A percentile compares a stretch with the other conserved stretches of the same genome.
These are phyloP conservation scores for Cerastis rubricosa DNA, from an alignment of 2,888 invertebrate species.

Conservation along the genomic window DNA sequence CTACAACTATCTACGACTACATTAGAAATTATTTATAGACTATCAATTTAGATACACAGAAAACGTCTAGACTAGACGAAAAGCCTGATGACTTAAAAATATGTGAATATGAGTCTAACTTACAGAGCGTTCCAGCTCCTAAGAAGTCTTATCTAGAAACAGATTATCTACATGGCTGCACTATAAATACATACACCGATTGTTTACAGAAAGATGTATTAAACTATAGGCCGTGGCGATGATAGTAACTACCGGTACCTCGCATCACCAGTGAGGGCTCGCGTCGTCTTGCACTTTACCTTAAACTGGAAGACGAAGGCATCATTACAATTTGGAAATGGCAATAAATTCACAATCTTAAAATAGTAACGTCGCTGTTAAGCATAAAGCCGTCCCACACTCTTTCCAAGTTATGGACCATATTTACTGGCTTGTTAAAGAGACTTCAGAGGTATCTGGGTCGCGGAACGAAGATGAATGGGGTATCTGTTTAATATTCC, in stretches of 20 bases:
- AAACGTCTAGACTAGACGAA: slow-evolving; percentile 39
- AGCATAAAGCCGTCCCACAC: slow-evolving; percentile 21
- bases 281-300: slow-evolving; percentile 43
- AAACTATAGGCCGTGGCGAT: slow-evolving; percentile 35
- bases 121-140: slow-evolving; percentile 30
- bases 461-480: slow-evolving; percentile 75
- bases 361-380: slow-evolving; percentile 10
- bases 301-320: slow-evolving; percentile 51
- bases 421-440: slow-evolving; percentile 62
- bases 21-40: slow-evolving; percentile 14
- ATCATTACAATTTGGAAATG: slow-evolving; percentile 53
- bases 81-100: slow-evolving; percentile 46
- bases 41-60: slow-evolving; percentile 33
- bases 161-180: slow-evolving; percentile 36
- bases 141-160: slow-evolving; percentile 28
- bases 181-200: slow-evolving; percentile 43
- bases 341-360: slow-evolving; percentile 28
- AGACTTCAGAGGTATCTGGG: slow-evolving; percentile 72
- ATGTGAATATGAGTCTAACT: slow-evolving; percentile 45
- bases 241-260: slow-evolving; percentile 46
- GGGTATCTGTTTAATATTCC: slow-evolving; percentile 78
- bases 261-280: slow-evolving; percentile 39
- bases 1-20: slow-evolving; percentile 50
- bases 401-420: slow-evolving; percentile 52
- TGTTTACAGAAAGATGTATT: slow-evolving; percentile 36